phyloP scores from a whole-genome alignment of 2,797 vertebrate genomes.

The Acipenser ruthenus region DNA sequence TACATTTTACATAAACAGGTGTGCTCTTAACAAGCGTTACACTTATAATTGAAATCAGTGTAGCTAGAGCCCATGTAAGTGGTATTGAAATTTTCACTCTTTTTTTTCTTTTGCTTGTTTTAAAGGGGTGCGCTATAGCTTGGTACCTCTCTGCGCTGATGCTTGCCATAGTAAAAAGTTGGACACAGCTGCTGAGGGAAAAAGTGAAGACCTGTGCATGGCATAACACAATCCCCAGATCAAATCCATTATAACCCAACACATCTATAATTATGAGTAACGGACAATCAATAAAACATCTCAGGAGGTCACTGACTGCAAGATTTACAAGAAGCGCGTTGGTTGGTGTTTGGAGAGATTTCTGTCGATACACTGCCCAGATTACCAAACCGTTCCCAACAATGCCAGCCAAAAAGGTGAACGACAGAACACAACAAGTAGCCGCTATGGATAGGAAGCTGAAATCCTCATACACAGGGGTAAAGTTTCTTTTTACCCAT shows the following conservation, averaged over 20 bases:
- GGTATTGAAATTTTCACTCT: conserved; percentile 44
- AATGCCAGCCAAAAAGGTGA: conserved; percentile 46
- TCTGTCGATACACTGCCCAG: conserved; percentile 54
- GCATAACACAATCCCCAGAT: conserved; percentile 38
- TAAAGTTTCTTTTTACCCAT: too few relatives aligned
- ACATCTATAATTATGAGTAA: conserved; percentile 45
- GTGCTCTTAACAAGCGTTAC: conserved; percentile 49
- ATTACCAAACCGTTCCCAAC: conserved; percentile 57
- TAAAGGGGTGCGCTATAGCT: conserved; percentile 60
- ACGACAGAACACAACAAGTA: conserved; percentile 44
- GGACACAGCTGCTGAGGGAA: conserved; percentile 58
- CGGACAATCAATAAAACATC: conserved; percentile 56
- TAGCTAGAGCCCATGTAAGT: conserved; percentile 49
- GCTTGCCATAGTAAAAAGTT: conserved; percentile 56
- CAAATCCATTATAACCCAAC: conserved; percentile 20
- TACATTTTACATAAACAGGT: conserved; percentile 48
- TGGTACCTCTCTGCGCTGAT: conserved; percentile 62
- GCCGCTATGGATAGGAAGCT: conserved; percentile 9
- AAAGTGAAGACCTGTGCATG: conserved; percentile 49
- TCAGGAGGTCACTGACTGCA: conserved; percentile 48
- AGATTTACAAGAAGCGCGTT: conserved; percentile 65
- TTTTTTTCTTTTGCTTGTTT: conserved; percentile 37
- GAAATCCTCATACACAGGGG: too few relatives aligned
- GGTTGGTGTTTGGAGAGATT: conserved; percentile 53
- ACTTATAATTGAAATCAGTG: conserved; percentile 41